Conservation (phyloP, 2,797 vertebrate species). For the Cichlasoma orientale region DNA sequence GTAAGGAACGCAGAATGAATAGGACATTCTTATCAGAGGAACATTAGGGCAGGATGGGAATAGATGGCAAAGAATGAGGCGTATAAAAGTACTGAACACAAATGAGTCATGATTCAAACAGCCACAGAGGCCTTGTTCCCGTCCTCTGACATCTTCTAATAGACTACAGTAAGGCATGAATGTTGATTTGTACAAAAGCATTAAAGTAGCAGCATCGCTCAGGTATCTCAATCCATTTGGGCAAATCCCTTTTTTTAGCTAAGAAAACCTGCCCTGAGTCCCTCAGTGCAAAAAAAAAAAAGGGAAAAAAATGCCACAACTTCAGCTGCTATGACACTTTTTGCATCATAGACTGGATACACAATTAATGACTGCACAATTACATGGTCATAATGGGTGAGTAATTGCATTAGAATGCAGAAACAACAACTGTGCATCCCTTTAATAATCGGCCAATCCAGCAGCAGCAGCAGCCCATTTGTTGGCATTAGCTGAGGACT, state of each 20-base stretch:
- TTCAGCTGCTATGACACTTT: slow-evolving; percentile 14
- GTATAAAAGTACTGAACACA: slow-evolving; percentile 64
- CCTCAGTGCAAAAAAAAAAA: neutral
- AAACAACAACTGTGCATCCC: slow-evolving; percentile 70
- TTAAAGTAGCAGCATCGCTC: slow-evolving; percentile 31
- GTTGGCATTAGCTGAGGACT: slow-evolving; percentile 61
- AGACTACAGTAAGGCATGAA: slow-evolving; percentile 50
- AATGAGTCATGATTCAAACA: slow-evolving; percentile 74
- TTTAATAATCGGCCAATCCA: slow-evolving; percentile 66
- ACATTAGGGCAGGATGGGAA: slow-evolving; percentile 71
- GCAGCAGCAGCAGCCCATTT: slow-evolving; percentile 60
- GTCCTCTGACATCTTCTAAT: slow-evolving; percentile 67
- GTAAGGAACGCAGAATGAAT: slow-evolving; percentile 65
- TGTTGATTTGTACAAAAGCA: slow-evolving; percentile 62
- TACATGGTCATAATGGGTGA: slow-evolving; percentile 75
- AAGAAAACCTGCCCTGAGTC: slow-evolving; percentile 9
- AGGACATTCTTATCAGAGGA: slow-evolving; percentile 68
- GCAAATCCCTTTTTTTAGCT: slow-evolving; percentile 25
- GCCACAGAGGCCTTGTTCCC: slow-evolving; percentile 58
- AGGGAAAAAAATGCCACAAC: neutral
- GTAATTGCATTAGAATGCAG: slow-evolving; percentile 76
- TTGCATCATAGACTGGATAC: slow-evolving; percentile 53
- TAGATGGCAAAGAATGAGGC: slow-evolving; percentile 65
- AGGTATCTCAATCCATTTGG: slow-evolving; percentile 52
- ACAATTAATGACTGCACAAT: slow-evolving; percentile 73